phyloP scores from a whole-genome alignment of 2,113 vertebrate genomes.

The Passer domesticus region DNA sequence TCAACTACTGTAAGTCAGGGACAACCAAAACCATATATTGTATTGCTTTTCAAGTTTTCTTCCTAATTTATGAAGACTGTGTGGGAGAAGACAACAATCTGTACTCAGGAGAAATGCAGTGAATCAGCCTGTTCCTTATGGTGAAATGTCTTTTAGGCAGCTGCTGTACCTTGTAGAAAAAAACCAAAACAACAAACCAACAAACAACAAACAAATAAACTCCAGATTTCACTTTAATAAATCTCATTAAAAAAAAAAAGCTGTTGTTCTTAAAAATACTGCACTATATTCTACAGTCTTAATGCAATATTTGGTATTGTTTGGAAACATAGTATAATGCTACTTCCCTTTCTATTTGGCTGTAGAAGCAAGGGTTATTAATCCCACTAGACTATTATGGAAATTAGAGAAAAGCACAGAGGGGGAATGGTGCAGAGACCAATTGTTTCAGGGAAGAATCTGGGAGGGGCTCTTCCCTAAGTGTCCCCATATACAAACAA shows the following conservation, averaged over 20 bases:
- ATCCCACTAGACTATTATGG: background rate
- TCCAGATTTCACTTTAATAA: conserved; percentile 12
- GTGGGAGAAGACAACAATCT: conserved; percentile 63
- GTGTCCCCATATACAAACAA: background rate
- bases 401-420: background rate
- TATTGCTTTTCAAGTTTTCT: conserved; percentile 28
- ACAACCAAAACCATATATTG: background rate
- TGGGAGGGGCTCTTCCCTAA: background rate
- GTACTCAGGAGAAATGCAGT: conserved; percentile 55
- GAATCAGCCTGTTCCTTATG: conserved; percentile 61
- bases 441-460: background rate
- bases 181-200: background rate
- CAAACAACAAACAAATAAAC: background rate
- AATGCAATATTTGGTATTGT: background rate
- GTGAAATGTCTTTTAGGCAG: conserved; percentile 53
- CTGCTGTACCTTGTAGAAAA: conserved; percentile 32
- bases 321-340: background rate
- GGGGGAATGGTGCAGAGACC: background rate
- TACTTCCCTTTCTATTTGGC: background rate
- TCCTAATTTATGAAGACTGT: conserved; percentile 43
- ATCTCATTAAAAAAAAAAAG: background rate
- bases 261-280: background rate
- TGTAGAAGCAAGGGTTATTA: background rate
- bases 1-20: background rate
- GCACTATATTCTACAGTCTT: background rate